Evolutionary conservation across 2,888 invertebrate species (phyloP).

Genomic region (Ophion slaviceki): DNA sequence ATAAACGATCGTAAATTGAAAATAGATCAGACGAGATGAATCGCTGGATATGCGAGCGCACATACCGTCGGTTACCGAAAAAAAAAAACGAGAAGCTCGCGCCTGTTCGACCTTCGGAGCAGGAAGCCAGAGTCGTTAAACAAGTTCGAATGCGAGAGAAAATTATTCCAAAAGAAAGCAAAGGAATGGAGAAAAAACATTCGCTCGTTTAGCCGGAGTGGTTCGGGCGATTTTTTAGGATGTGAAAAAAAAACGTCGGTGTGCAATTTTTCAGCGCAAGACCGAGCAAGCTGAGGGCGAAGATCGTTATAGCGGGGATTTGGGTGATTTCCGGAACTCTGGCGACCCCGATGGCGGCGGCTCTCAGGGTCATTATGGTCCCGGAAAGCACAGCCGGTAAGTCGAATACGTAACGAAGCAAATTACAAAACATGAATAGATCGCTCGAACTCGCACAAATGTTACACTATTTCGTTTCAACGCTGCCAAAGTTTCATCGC

Average conservation of each 20-base stretch:
- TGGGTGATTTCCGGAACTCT: slow-evolving; percentile 89
- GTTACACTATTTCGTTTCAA: slow-evolving; percentile 45
- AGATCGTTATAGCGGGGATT: slow-evolving; percentile 89
- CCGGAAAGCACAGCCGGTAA: slow-evolving; percentile 84
- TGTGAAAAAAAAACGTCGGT: slow-evolving; percentile 14
- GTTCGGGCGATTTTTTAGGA: not conserved
- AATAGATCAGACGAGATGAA: slow-evolving; percentile 38
- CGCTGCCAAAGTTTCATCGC: slow-evolving; percentile 81
- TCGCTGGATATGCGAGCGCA: not conserved
- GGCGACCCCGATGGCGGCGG: slow-evolving; percentile 89
- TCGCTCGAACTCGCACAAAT: not conserved
- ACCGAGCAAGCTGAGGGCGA: slow-evolving; percentile 90
- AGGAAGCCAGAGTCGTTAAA: slow-evolving; percentile 38
- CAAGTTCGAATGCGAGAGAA: slow-evolving; percentile 23
- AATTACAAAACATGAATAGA: not conserved
- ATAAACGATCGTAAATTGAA: slow-evolving; percentile 25
- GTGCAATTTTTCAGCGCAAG: slow-evolving; percentile 85
- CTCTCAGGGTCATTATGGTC: slow-evolving; percentile 86
- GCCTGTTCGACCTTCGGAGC: slow-evolving; percentile 22
- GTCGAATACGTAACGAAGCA: slow-evolving; percentile 37
- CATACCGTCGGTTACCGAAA: not conserved
- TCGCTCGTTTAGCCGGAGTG: not conserved
- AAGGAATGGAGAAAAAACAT: slow-evolving; percentile 13
- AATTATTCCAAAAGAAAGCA: not conserved
- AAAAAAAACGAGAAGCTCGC: slow-evolving; percentile 3